These are phyloP conservation scores for Xiphorhynchus elegans DNA, from an alignment of 2,113 vertebrate species.

Conservation along the genomic window DNA sequence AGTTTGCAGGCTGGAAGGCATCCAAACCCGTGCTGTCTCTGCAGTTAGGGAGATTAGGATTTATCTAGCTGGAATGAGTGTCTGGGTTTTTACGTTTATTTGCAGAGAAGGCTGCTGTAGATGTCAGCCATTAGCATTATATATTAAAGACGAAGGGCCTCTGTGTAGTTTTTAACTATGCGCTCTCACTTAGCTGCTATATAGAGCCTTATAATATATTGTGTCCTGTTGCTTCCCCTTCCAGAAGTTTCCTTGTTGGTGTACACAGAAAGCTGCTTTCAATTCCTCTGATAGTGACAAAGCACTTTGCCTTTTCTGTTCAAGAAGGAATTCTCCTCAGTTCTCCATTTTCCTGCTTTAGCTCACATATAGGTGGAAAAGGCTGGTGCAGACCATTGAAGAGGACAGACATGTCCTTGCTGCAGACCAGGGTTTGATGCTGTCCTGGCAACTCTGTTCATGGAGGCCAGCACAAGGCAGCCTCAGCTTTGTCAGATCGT, in stretches of 20 bases:
- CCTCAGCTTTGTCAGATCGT: neutral
- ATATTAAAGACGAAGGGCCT: slow-evolving; percentile 32
- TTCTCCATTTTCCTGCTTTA: neutral
- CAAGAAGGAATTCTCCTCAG: neutral
- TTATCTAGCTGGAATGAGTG: neutral
- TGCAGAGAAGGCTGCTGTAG: neutral
- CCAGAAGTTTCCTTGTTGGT: slow-evolving; percentile 20
- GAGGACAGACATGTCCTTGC: neutral
- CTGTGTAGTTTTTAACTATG: slow-evolving; percentile 47
- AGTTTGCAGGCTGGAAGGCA: neutral
- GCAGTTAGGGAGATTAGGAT: neutral
- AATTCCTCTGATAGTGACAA: slow-evolving; percentile 21
- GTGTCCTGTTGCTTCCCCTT: neutral
- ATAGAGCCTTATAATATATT: slow-evolving; percentile 48
- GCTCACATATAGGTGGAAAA: neutral
- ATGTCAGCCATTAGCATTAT: slow-evolving; percentile 2
- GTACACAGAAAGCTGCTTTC: neutral
- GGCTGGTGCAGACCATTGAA: neutral
- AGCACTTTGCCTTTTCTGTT: slow-evolving; percentile 45
- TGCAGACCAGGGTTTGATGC: neutral
- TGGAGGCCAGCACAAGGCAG: neutral
- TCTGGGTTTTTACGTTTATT: slow-evolving; percentile 20
- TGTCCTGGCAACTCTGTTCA: neutral
- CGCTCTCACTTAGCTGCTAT: slow-evolving; percentile 45
- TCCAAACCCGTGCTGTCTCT: neutral